phyloP scores from a whole-genome alignment of 2,797 vertebrate species.

The Carcharodon carcharias region DNA sequence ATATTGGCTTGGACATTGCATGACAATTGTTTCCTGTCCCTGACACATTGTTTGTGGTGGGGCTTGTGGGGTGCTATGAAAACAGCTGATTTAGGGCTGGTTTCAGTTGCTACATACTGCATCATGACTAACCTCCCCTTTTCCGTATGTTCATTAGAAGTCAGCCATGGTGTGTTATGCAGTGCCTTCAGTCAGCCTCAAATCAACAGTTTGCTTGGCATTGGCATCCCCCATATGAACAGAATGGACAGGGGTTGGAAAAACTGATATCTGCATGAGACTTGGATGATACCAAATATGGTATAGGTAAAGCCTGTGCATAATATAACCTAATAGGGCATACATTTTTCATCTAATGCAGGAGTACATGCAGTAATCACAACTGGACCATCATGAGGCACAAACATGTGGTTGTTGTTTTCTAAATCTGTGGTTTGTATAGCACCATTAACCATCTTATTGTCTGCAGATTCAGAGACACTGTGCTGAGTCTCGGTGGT shows the following conservation, averaged over 20 bases:
- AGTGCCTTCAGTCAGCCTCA: not conserved
- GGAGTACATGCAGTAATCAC: not conserved
- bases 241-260: not conserved
- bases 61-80: not conserved
- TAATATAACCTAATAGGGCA: not conserved
- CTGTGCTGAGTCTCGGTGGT: not conserved
- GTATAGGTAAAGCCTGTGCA: not conserved
- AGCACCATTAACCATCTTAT: not conserved
- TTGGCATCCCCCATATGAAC: not conserved
- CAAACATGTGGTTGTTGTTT: no score
- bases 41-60: not conserved
- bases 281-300: not conserved
- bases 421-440: not conserved
- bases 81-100: not conserved
- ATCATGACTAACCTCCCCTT: not conserved
- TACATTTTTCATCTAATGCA: not conserved
- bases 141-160: not conserved
- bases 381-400: not conserved
- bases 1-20: not conserved
- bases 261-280: not conserved
- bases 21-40: not conserved
- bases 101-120: not conserved
- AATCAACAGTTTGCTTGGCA: not conserved
- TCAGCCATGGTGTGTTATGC: not conserved
- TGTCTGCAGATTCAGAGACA: conserved; percentile 36